Conservation (phyloP, 2,888 invertebrate species). For the Melieria crassipennis region DNA sequence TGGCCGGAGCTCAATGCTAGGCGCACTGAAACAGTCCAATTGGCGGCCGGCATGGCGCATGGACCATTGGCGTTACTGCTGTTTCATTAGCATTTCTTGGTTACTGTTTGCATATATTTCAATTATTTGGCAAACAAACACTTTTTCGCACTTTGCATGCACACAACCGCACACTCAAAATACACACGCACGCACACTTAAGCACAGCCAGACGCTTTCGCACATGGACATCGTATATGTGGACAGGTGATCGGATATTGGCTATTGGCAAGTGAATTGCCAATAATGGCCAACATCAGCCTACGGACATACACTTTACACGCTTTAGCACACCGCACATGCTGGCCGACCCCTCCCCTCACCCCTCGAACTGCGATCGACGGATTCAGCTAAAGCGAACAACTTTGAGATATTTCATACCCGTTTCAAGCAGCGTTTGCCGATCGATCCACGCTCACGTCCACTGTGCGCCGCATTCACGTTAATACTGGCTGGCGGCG, state of each 20-base stretch:
- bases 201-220: neutral
- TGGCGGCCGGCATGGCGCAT: too few relatives aligned
- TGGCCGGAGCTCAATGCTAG: too few relatives aligned
- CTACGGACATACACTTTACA: slow-evolving; percentile 11
- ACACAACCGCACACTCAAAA: neutral
- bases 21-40: too few relatives aligned
- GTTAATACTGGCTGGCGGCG: slow-evolving; percentile 29
- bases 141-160: neutral
- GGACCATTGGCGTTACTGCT: too few relatives aligned
- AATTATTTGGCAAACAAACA: slow-evolving; percentile 21
- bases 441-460: slow-evolving; percentile 23
- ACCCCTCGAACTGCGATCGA: too few relatives aligned
- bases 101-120: neutral
- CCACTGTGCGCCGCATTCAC: slow-evolving; percentile 32
- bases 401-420: too few relatives aligned
- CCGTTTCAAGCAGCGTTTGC: neutral
- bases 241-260: too few relatives aligned
- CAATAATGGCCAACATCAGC: slow-evolving; percentile 22
- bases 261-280: slow-evolving; percentile 25
- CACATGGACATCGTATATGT: too few relatives aligned
- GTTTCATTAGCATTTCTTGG: too few relatives aligned
- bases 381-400: too few relatives aligned
- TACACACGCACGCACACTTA: slow-evolving; percentile 1
- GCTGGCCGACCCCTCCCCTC: neutral
- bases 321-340: neutral